These are phyloP conservation scores for Dinocampus coccinellae DNA, from an alignment of 2,888 invertebrate genomes.

Conservation along the genomic window DNA sequence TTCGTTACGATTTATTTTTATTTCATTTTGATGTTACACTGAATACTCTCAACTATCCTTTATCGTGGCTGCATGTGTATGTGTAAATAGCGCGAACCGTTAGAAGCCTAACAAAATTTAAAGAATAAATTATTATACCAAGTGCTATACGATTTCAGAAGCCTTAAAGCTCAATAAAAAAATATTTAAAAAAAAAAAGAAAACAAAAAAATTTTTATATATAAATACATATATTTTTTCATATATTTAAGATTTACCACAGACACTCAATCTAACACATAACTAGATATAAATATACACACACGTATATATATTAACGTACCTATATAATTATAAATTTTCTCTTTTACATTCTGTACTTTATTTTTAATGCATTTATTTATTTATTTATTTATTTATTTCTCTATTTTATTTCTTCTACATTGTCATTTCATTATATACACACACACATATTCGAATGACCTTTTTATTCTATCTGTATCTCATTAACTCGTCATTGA, in stretches of 20 bases:
- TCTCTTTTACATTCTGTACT: too few species aligned
- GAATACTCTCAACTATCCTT: too few species aligned
- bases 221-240: too few species aligned
- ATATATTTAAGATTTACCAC: conserved; percentile 39
- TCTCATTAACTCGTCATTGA: not conserved
- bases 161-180: conserved; percentile 53
- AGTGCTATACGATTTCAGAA: conserved; percentile 69
- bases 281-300: conserved; percentile 55
- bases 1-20: not conserved
- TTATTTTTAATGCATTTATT: too few species aligned
- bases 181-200: too few species aligned
- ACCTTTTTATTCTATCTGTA: not conserved
- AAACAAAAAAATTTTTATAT: too few species aligned
- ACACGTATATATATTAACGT: too few species aligned
- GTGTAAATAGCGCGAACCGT: conserved; percentile 40
- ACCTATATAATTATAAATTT: not conserved
- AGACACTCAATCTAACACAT: conserved; percentile 25
- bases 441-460: not conserved
- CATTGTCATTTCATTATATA: not conserved
- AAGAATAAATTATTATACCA: conserved; percentile 65
- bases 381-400: not conserved
- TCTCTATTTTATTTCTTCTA: not conserved
- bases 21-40: not conserved
- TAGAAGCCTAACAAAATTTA: conserved; percentile 55
- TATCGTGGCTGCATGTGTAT: not conserved